Evolutionary conservation across 2,113 vertebrate genomes (phyloP), one percentile per base, ranked within the genome.

Genomic region (Gadus chalcogrammus): DNA sequence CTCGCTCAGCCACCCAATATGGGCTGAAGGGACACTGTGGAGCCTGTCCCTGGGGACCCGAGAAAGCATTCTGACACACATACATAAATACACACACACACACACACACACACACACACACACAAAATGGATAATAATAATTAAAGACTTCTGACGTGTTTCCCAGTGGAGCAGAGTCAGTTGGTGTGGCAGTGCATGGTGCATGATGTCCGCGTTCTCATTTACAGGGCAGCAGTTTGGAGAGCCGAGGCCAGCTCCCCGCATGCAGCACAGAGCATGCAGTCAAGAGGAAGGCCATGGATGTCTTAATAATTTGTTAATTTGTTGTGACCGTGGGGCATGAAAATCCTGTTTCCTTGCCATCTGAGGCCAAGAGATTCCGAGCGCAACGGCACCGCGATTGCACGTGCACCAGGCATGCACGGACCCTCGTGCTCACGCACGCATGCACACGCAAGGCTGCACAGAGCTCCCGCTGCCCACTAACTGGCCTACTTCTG

Each of bases 1-100:
- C 94, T 91, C 91, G 93, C 93, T 94, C 82, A 96, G 93, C 95
- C 95, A 98, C 95, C 94, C 94, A 95, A 93, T 96, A 91, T 93
- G 92, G 94, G 93, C 92, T 94, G 93, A 89, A 82, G 88, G 92
- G 94, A 94, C 95, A 94, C 93, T 91, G 93, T 90, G 84, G 93
- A 94, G 91, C 91, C 78, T 90, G 88, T 93, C 96, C 93, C 91
- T 85, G 85, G 56, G 94, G 95, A 95, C 91, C 91, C 89, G 86
- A 89, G 87, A 93, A 75, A 93, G 91, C 91, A 92, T 91, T 81
- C 77, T 68, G 15, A 75, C 64, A 79, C 72, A 72, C 71, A 7
- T 70, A 73, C 72, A 11, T 61, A 11, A 20, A 61, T 56, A n/a
- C 91, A 93, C 84, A 84, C 48, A 75, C 48, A 75, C 79, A 85